A percentile compares a stretch with the other conserved stretches of the same genome.
Evolutionary conservation across 2,888 invertebrate species (phyloP).

Genomic region (Alentia gelatinosa): DNA sequence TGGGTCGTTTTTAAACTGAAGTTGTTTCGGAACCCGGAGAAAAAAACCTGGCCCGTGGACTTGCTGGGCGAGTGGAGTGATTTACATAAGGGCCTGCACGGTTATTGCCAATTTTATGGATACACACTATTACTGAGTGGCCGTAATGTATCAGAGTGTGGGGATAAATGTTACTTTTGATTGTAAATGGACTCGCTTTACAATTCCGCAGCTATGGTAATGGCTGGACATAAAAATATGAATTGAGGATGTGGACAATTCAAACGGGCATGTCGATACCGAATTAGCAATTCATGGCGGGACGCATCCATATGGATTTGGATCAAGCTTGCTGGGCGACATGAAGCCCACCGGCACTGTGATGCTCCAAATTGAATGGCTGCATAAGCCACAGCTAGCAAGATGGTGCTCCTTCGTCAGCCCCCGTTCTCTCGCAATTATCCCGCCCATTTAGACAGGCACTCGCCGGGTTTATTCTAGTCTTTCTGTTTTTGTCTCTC

Average conservation of each 20-base stretch:
- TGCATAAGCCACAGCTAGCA: not conserved
- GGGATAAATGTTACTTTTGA: conserved; percentile 21
- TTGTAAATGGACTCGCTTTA: conserved; percentile 34
- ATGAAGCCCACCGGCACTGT: not conserved
- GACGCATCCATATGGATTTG: conserved; percentile 28
- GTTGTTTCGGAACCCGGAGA: not conserved
- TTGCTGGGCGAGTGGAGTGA: not conserved
- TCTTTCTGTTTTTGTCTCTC: too few species aligned
- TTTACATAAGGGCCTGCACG: not conserved
- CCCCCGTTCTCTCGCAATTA: too few species aligned
- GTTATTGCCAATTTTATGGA: conserved; percentile 35
- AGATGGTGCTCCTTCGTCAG: not conserved
- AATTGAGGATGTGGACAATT: conserved; percentile 34
- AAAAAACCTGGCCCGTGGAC: not conserved
- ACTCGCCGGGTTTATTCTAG: too few species aligned
- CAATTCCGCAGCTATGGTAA: not conserved
- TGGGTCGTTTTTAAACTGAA: not conserved
- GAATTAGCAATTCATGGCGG: not conserved
- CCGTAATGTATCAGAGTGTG: not conserved
- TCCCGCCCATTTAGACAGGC: too few species aligned
- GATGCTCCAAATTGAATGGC: not conserved
- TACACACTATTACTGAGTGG: not conserved
- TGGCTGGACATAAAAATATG: conserved; percentile 38
- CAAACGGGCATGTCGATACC: conserved; percentile 6
- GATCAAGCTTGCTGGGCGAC: not conserved